Evolutionary conservation across 2,113 vertebrate genomes (phyloP), one percentile per base, ranked within the genome.

Genomic region (Paramisgurnus dabryanus): DNA sequence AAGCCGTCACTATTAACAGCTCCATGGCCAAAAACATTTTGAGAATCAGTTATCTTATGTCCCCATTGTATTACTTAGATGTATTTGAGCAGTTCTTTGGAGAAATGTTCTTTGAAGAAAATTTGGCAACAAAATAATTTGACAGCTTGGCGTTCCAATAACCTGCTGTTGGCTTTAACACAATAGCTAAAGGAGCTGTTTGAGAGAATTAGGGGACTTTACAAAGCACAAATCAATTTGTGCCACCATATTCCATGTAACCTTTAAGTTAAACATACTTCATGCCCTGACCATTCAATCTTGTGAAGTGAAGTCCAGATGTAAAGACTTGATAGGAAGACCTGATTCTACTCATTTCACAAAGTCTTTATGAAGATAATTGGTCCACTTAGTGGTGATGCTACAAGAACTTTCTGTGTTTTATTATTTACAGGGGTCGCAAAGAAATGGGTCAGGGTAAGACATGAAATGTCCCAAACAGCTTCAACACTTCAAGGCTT

Each of bases 131-230:
- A 45, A 45, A 73, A 73, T 12, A 60, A 73, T 73, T 73, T 11
- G 55, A 60, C 10, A 6, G 10, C 55, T 61, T 73, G 39, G 55
- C 55, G 55, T 73, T 60, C n/a, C 71, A 73, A 58, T 73, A 55
- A 73, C 55, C 55, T 73, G n/a, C 71, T 73, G 71, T 60, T 73
- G 55, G 71, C 71, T 61, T 10, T 1, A 17, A 43, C 43, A 43
- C 71, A 45, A 55, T 60, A 61, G 55, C 71, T 61, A 13, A 17
- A 73, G 40, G 39, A 73, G 50, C 50, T 72, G 57, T 71, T 57
- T 57, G 34, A 57, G 8, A 41, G 50, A 41, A 72, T 72, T 18
- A 18, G n/a, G 39, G 13, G 55, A 43, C 17, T 57, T 22, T 45
- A 45, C n/a, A 72, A 10, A 60, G 22, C 40, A 22, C 55, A 73